A percentile compares a stretch with the other conserved stretches of the same genome.
These are phyloP conservation scores for Drosophila mimica DNA, from an alignment of 2,888 invertebrate genomes.

Conservation along the genomic window DNA sequence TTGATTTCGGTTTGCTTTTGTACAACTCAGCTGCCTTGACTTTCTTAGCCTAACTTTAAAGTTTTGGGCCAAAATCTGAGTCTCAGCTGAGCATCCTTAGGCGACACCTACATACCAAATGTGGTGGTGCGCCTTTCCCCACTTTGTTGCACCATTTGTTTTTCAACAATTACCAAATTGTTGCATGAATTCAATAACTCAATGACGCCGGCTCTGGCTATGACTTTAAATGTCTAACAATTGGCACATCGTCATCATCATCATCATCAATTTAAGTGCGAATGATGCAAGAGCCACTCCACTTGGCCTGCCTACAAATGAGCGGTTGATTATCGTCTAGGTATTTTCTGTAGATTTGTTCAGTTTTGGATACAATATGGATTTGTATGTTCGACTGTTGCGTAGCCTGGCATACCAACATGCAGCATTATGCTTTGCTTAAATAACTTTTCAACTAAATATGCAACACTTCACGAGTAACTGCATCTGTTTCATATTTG, in stretches of 20 bases:
- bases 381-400: conserved; percentile 46
- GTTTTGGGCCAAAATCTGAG: background rate
- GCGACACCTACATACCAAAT: conserved; percentile 26
- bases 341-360: conserved; percentile 21
- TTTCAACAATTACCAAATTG: conserved; percentile 45
- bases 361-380: conserved; percentile 19
- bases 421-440: conserved; percentile 55
- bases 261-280: conserved; percentile 69
- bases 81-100: conserved; percentile 23
- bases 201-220: conserved; percentile 25
- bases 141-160: conserved; percentile 7
- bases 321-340: conserved; percentile 57
- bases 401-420: conserved; percentile 63
- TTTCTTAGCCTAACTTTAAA: conserved; percentile 55
- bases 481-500: conserved; percentile 36
- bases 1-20: conserved; percentile 23
- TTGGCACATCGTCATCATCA: conserved; percentile 66
- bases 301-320: conserved; percentile 71
- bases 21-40: conserved; percentile 69
- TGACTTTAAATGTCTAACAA: conserved; percentile 56
- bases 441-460: conserved; percentile 52
- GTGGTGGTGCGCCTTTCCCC: conserved; percentile 40
- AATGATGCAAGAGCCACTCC: conserved; percentile 63
- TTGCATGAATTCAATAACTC: conserved; percentile 59
- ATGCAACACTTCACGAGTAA: conserved; percentile 32